These are phyloP conservation scores for Pogonomyrmex californicus DNA, from an alignment of 1,140 invertebrate genomes.

Conservation along the genomic window DNA sequence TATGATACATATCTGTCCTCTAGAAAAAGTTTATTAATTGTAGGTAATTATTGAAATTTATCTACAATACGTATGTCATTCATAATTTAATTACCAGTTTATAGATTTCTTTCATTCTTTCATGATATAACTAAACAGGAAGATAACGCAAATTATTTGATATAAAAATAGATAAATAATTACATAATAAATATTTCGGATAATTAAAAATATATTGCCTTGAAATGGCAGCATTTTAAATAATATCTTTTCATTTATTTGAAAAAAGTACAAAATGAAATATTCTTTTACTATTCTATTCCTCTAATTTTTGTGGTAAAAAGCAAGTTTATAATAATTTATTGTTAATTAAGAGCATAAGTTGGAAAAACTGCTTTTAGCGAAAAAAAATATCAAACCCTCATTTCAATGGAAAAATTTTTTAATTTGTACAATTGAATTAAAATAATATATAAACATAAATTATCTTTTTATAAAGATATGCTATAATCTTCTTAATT, in stretches of 20 bases:
- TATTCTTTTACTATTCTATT: not conserved
- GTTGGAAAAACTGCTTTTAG: not conserved
- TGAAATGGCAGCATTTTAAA: not conserved
- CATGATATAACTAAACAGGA: not conserved
- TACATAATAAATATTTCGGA: not conserved
- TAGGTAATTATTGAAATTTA: not conserved
- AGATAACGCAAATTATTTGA: not conserved
- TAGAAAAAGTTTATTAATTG: conserved; percentile 5
- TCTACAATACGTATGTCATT: not conserved
- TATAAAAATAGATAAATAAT: not conserved
- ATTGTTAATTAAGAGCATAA: not conserved
- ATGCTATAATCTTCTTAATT: not conserved
- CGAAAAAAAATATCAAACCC: not conserved
- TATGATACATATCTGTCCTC: conserved; percentile 23
- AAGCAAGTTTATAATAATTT: not conserved
- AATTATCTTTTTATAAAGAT: not conserved
- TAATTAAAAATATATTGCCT: not conserved
- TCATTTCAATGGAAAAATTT: not conserved
- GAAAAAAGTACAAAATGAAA: not conserved
- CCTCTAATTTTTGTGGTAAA: not conserved
- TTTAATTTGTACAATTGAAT: not conserved
- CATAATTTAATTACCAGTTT: not conserved
- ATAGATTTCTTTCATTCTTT: not conserved
- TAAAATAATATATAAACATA: not conserved
- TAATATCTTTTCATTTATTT: conserved; percentile 1